Percentiles rank a stretch among this genome's conserved stretches.
phyloP scores from a whole-genome alignment of 2,113 vertebrate species.

The pig (Sus scrofa) region DNA sequence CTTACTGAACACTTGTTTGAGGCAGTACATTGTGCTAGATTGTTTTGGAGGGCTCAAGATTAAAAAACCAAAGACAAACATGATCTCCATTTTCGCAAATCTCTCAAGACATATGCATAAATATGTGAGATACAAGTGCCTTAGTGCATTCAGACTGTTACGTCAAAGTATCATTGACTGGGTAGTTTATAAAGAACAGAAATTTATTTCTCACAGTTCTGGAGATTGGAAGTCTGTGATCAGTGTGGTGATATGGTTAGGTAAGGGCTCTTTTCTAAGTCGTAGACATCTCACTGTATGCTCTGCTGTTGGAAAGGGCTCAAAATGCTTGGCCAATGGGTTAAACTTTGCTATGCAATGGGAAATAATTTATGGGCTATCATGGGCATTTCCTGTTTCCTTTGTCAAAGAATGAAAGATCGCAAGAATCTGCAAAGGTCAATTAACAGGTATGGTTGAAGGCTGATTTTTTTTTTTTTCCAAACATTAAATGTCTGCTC shows the following conservation, averaged over 20 bases:
- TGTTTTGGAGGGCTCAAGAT: background rate
- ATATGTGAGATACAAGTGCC: background rate
- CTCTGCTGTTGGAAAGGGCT: background rate
- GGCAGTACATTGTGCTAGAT: background rate
- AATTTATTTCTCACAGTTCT: background rate
- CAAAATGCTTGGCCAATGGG: background rate
- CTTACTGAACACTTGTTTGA: background rate
- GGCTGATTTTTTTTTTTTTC: background rate
- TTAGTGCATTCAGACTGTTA: background rate
- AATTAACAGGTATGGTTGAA: slow-evolving; percentile 24
- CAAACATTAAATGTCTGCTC: background rate
- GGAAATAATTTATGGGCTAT: slow-evolving; percentile 22
- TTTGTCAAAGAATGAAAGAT: background rate
- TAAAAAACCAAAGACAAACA: background rate
- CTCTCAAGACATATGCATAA: background rate
- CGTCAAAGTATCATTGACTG: background rate
- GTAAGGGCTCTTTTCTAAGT: background rate
- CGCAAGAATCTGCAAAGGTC: background rate
- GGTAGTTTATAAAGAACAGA: background rate
- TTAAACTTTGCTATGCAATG: slow-evolving; percentile 27
- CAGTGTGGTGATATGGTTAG: background rate
- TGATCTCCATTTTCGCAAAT: background rate
- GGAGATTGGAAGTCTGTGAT: background rate
- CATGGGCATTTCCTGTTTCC: background rate
- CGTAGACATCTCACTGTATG: background rate